These are phyloP conservation scores for Chelon labrosus DNA, from an alignment of 2,797 vertebrate genomes.

Conservation along the genomic window DNA sequence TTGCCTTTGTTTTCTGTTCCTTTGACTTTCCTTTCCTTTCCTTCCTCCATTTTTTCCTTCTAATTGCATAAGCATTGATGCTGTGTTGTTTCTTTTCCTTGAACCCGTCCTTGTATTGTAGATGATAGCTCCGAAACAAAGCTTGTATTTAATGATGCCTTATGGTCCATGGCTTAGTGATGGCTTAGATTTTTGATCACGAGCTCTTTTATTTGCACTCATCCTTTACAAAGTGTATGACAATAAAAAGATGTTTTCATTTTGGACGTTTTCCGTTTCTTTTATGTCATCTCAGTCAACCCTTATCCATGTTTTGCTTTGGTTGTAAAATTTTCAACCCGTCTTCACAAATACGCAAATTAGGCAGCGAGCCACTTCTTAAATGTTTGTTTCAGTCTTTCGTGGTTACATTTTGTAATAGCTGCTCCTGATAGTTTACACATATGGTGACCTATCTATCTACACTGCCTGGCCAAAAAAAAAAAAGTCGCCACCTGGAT, in stretches of 20 bases:
- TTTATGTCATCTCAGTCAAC: conserved; percentile 74
- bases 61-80: conserved; percentile 73
- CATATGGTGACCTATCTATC: too few relatives aligned
- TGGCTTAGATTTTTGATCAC: conserved; percentile 83
- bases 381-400: conserved; percentile 7
- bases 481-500: too few relatives aligned
- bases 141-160: conserved; percentile 88
- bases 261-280: conserved; percentile 86
- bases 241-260: conserved; percentile 87
- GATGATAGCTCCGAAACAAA: conserved; percentile 78
- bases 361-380: not conserved
- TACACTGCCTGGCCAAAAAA: too few relatives aligned
- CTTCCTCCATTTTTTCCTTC: conserved; percentile 65
- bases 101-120: conserved; percentile 84
- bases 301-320: conserved; percentile 81
- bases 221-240: conserved; percentile 87
- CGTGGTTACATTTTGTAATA: not conserved
- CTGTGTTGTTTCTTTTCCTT: conserved; percentile 76
- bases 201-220: conserved; percentile 87
- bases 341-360: conserved; percentile 2
- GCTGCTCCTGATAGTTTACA: too few relatives aligned
- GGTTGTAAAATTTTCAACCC: conserved; percentile 47
- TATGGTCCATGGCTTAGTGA: conserved; percentile 87
- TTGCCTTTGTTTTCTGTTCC: conserved; percentile 65
- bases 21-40: conserved; percentile 57